Percentiles rank a stretch among this genome's conserved stretches.
Evolutionary conservation across 2,113 vertebrate genomes (phyloP).

Genomic region (Camelus bactrianus): DNA sequence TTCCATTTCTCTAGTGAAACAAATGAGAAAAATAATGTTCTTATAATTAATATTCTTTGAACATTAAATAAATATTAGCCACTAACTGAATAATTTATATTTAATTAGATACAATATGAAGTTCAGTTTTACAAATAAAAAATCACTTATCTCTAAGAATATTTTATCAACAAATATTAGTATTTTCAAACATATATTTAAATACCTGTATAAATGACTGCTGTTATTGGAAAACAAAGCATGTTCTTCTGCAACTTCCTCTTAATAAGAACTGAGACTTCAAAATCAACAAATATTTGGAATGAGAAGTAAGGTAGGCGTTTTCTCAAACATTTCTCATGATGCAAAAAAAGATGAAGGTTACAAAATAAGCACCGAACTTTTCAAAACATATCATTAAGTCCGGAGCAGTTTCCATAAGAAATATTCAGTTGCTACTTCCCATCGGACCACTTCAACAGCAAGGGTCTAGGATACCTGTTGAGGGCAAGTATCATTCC

Average conservation of each 20-base stretch:
- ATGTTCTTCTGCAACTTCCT: not conserved
- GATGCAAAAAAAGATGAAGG: not conserved
- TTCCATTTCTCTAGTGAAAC: conserved; percentile 5
- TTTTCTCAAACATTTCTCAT: not conserved
- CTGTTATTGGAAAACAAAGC: not conserved
- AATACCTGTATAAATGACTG: not conserved
- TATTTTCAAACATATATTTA: not conserved
- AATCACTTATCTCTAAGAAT: not conserved
- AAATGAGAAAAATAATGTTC: not conserved
- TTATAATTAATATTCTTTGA: not conserved
- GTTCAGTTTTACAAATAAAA: conserved; percentile 18
- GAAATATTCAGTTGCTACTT: not conserved
- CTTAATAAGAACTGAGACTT: not conserved
- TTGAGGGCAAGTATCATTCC: not conserved
- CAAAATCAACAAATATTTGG: not conserved
- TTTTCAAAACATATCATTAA: not conserved
- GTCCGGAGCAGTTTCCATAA: not conserved
- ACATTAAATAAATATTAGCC: not conserved
- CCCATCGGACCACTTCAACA: not conserved
- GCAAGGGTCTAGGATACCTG: not conserved
- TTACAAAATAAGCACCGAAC: not conserved
- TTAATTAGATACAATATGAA: not conserved
- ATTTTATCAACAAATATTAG: not conserved
- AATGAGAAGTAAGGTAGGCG: not conserved
- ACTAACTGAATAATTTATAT: not conserved